phyloP scores from a whole-genome alignment of 2,888 invertebrate genomes.

The Oegoconia quadripuncta region DNA sequence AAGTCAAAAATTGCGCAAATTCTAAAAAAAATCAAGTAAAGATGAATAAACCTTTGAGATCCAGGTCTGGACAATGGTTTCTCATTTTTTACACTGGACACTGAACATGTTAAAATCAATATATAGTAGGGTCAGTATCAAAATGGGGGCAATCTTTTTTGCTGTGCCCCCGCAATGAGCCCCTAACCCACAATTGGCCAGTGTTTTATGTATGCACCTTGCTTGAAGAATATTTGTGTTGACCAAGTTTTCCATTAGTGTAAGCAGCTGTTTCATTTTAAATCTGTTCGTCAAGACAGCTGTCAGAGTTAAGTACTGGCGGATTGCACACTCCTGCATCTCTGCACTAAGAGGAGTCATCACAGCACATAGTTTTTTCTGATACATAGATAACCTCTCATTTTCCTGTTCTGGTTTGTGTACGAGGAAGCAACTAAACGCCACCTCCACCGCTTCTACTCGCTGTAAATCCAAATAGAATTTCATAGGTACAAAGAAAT shows the following conservation, averaged over 20 bases:
- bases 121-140: too few species aligned
- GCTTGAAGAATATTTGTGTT: constrained; percentile 86
- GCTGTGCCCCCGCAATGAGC: too few species aligned
- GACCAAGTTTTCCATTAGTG: constrained; percentile 87
- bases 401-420: constrained; percentile 85
- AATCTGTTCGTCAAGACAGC: constrained; percentile 86
- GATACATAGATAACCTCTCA: constrained; percentile 83
- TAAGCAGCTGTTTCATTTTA: constrained; percentile 86
- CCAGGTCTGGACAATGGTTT: too few species aligned
- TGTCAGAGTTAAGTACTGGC: constrained; percentile 86
- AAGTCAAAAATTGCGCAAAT: too few species aligned
- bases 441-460: constrained; percentile 92
- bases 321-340: constrained; percentile 85
- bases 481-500: too few species aligned
- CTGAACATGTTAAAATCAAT: too few species aligned
- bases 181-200: too few species aligned
- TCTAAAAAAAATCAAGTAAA: too few species aligned
- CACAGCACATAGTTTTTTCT: constrained; percentile 83
- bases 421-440: constrained; percentile 92
- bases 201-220: constrained; percentile 71
- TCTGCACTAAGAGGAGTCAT: constrained; percentile 84
- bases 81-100: too few species aligned
- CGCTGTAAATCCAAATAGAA: constrained; percentile 72
- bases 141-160: too few species aligned
- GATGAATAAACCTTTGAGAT: too few species aligned